Conservation (phyloP, 2,797 vertebrate genomes). For the Enteromius viviparus region DNA sequence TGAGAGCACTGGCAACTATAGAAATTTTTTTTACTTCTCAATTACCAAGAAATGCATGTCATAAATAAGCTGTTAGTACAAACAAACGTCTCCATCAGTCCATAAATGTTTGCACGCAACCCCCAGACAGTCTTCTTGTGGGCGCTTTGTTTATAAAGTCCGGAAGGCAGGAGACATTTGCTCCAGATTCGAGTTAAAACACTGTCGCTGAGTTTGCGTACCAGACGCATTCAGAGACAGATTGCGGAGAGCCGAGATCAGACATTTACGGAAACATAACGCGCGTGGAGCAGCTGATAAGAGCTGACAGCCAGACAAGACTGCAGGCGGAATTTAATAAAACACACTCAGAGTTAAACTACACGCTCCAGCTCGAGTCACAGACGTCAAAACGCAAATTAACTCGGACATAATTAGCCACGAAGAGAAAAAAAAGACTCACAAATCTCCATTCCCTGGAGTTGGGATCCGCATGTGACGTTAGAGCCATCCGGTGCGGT, state of each 20-base stretch:
- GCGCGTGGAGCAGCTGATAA: constrained; percentile 31
- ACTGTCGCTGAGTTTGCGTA: constrained; percentile 15
- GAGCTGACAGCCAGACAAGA: constrained; percentile 44
- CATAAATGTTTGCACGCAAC: not conserved
- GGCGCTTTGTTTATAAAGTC: constrained; percentile 27
- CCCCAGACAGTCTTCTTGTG: not conserved
- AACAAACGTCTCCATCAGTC: not conserved
- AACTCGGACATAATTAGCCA: constrained; percentile 28
- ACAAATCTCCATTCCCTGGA: constrained; percentile 86
- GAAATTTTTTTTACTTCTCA: not conserved
- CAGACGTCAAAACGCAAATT: constrained; percentile 28
- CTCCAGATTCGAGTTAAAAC: not conserved
- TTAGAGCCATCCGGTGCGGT: constrained; percentile 80
- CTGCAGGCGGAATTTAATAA: constrained; percentile 43
- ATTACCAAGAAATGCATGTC: not conserved
- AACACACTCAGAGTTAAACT: constrained; percentile 40
- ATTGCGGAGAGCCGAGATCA: constrained; percentile 24
- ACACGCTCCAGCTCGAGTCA: not conserved
- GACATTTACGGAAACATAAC: constrained; percentile 38
- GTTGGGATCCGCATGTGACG: constrained; percentile 84
- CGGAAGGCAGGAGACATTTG: constrained; percentile 27
- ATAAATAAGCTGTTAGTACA: constrained; percentile 18
- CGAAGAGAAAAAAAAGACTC: constrained; percentile 62
- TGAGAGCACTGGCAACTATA: not conserved
- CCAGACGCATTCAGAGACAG: constrained; percentile 21